These are phyloP conservation scores for Eupsittula cactorum DNA, from an alignment of 2,113 vertebrate species.

Conservation along the genomic window DNA sequence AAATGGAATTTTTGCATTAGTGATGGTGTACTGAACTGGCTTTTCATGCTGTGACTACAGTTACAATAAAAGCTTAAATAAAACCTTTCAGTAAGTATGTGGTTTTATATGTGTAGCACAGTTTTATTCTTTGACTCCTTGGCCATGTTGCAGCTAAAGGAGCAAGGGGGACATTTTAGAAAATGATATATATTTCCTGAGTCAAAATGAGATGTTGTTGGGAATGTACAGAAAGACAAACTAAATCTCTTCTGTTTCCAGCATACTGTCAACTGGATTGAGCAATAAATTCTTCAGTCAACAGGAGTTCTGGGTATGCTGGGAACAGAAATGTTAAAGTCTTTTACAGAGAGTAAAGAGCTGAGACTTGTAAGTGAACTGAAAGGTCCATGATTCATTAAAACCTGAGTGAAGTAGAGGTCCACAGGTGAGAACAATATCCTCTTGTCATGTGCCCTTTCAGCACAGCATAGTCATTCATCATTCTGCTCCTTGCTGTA, in stretches of 20 bases:
- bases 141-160: background rate
- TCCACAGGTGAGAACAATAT: conserved; percentile 40
- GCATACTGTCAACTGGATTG: conserved; percentile 23
- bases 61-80: conserved; percentile 33
- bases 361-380: conserved; percentile 14
- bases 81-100: conserved; percentile 3
- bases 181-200: conserved; percentile 59
- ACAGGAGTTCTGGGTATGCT: background rate
- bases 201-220: conserved; percentile 52
- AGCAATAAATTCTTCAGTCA: conserved; percentile 66
- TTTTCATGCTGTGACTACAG: background rate
- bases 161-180: background rate
- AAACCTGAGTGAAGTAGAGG: background rate
- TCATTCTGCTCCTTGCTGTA: conserved; percentile 32
- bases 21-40: background rate
- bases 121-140: conserved; percentile 3
- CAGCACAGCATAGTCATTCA: conserved; percentile 19
- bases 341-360: background rate
- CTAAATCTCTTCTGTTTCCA: conserved; percentile 54
- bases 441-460: conserved; percentile 31
- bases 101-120: background rate
- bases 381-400: conserved; percentile 30
- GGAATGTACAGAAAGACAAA: conserved; percentile 31
- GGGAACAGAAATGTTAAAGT: conserved; percentile 20
- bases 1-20: conserved; percentile 24